phyloP scores from a whole-genome alignment of 2,888 invertebrate species.

The Netelia inedita region DNA sequence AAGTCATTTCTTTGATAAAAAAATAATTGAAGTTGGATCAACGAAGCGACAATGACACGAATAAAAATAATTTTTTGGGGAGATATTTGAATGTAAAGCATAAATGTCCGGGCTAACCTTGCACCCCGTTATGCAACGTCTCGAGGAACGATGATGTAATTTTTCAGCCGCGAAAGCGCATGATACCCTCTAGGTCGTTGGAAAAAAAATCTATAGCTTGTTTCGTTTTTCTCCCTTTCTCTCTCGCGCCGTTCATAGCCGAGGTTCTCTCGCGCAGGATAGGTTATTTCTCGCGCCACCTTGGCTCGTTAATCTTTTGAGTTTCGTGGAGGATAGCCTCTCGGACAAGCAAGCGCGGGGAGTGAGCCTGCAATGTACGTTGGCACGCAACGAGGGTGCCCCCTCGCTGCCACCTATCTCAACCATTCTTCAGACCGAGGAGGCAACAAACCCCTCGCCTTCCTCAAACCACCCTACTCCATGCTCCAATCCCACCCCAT shows the following conservation, averaged over 20 bases:
- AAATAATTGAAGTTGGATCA: no score
- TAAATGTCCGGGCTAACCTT: not conserved
- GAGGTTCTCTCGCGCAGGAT: conserved; percentile 71
- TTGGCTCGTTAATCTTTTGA: conserved; percentile 83
- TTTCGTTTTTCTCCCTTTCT: conserved; percentile 34
- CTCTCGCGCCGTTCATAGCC: conserved; percentile 11
- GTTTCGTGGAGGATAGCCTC: conserved; percentile 82
- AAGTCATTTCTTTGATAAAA: no score
- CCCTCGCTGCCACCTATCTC: conserved; percentile 77
- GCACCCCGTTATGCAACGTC: not conserved
- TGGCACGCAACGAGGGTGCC: conserved; percentile 80
- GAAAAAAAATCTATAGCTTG: conserved; percentile 37
- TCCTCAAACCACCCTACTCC: conserved; percentile 44
- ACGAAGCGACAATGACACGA: no score
- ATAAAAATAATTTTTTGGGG: no score
- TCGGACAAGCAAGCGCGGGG: conserved; percentile 74
- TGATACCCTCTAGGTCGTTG: conserved; percentile 30
- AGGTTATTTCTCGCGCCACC: conserved; percentile 83
- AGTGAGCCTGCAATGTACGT: conserved; percentile 78
- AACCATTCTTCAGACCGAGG: conserved; percentile 79
- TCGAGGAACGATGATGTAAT: conserved; percentile 3
- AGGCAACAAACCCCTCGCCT: conserved; percentile 41
- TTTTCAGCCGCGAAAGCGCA: conserved; percentile 10
- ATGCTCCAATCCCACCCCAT: conserved; percentile 43
- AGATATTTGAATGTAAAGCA: not conserved